Evolutionary conservation across 2,888 invertebrate genomes (phyloP).

Genomic region (Archaeoteleia sp.): DNA sequence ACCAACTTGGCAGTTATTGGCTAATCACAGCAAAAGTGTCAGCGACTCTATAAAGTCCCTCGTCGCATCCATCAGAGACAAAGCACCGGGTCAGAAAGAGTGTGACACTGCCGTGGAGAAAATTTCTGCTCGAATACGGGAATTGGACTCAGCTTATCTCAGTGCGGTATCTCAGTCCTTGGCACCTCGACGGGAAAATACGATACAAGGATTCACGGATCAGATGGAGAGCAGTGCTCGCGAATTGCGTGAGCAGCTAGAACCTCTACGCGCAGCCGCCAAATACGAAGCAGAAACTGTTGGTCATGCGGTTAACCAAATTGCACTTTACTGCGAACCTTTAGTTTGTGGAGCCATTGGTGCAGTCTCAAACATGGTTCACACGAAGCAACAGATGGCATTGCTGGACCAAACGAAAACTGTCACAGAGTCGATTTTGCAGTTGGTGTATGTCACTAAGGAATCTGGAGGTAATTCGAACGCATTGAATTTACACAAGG

Average conservation of each 20-base stretch:
- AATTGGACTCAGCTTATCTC: conserved; percentile 90
- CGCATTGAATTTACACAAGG: conserved; percentile 87
- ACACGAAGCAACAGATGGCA: conserved; percentile 90
- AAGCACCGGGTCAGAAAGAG: conserved; percentile 96
- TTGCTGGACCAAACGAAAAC: conserved; percentile 95
- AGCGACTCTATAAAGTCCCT: conserved; percentile 97
- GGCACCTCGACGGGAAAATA: conserved; percentile 81
- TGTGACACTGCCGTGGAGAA: conserved; percentile 90
- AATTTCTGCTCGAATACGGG: conserved; percentile 84
- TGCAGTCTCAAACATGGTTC: conserved; percentile 91
- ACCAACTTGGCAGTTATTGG: conserved; percentile 94
- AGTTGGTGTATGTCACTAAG: conserved; percentile 88
- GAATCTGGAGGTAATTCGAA: conserved; percentile 95
- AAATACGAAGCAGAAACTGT: conserved; percentile 94
- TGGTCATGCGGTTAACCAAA: conserved; percentile 89
- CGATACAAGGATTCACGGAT: conserved; percentile 85
- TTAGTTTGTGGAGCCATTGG: conserved; percentile 89
- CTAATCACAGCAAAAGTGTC: conserved; percentile 94
- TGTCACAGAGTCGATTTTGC: conserved; percentile 93
- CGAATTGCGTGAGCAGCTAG: conserved; percentile 89
- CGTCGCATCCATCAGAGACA: conserved; percentile 94
- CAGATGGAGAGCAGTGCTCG: conserved; percentile 87
- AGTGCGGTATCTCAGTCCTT: conserved; percentile 91
- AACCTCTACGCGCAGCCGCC: conserved; percentile 89
- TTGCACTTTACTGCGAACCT: conserved; percentile 89